Base-by-base conservation (phyloP, 2,888 invertebrate genomes). In the Stomorhina lunata region DNA sequence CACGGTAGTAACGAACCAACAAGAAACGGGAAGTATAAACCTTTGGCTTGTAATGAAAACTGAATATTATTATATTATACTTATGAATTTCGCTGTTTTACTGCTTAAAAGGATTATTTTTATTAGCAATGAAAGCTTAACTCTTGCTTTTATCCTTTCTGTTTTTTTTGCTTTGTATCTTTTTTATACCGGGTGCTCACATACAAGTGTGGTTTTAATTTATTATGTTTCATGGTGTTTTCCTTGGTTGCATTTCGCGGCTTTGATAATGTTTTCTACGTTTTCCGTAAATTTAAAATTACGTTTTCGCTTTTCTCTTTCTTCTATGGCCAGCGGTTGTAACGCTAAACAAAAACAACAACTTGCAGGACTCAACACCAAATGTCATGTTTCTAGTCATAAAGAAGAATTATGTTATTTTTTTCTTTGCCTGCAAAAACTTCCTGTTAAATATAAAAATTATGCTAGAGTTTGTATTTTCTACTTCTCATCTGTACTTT, bases 161-260 rank as follows among this genome's bases (percentile, higher is more conserved):
- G 27, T 6, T 61, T 15, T 6, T 43, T 34, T 55, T 25, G 22
- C 17, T 9, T 48, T 15, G n/a, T 43, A 22, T 50, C 22, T 29
- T 17, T 45, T 34, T 29, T 45, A 15, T 20, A 20, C 73, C 48
- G 45, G 68, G 73, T 73, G 55, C 55, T 76, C 53, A 68, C 79
- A 76, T 77, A 72, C 84, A 82, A 82, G 75, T 83, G 85, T 81
- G 80, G 83, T 81, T 85, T 81, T 89, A 90, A 90, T 89, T 89
- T 89, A 89, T 89, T 86, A 32, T 86, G 45, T 75, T 66, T 20
- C 50, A 32, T 69, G 59, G 61, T 66, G 88, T 87, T 89, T 88
- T n/a, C n/a, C 89, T 90, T 90, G 89, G 90, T 88, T 88, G 88
- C 89, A 88, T 88, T 90, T 89, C 88, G 89, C 87, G 89, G 90